Evolutionary conservation across 2,113 vertebrate species (phyloP).

Genomic region (Hemicordylus capensis): DNA sequence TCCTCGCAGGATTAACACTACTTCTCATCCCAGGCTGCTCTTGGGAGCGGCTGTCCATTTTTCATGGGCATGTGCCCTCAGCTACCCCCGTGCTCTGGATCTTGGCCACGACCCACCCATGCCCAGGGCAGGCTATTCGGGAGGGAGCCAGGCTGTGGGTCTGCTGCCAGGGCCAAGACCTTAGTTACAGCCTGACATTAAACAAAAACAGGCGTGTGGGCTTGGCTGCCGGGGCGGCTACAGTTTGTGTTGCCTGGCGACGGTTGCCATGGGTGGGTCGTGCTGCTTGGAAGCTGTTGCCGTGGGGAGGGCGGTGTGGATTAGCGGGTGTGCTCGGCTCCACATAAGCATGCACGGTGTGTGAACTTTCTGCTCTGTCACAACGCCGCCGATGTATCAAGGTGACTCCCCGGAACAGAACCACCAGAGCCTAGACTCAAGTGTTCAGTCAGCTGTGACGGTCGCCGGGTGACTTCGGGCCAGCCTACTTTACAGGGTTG

Average conservation of each 20-base stretch:
- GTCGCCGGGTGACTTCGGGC: no score
- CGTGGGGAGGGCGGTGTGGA: slow-evolving; percentile 45
- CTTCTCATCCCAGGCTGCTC: neutral
- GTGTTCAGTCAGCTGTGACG: no score
- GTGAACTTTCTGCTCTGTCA: neutral
- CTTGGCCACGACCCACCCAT: neutral
- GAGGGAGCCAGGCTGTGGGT: slow-evolving; percentile 37
- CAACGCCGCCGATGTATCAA: no score
- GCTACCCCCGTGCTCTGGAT: neutral
- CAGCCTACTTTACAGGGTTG: no score
- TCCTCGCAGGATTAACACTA: neutral
- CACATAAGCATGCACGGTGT: neutral
- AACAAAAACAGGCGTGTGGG: slow-evolving; percentile 60
- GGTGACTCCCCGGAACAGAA: no score
- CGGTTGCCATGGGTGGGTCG: slow-evolving; percentile 66
- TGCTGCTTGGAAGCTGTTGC: slow-evolving; percentile 66
- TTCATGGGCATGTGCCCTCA: neutral
- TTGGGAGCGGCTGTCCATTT: neutral
- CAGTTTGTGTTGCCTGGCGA: slow-evolving; percentile 66
- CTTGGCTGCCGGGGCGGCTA: slow-evolving; percentile 58
- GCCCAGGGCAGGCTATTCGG: slow-evolving; percentile 18
- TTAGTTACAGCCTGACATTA: slow-evolving; percentile 57
- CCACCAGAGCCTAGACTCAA: no score
- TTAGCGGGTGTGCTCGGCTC: neutral
- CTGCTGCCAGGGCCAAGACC: slow-evolving; percentile 8